A percentile compares a stretch with the other conserved stretches of the same genome.
phyloP scores from a whole-genome alignment of 1,140 invertebrate species.

The Asobara japonica region DNA sequence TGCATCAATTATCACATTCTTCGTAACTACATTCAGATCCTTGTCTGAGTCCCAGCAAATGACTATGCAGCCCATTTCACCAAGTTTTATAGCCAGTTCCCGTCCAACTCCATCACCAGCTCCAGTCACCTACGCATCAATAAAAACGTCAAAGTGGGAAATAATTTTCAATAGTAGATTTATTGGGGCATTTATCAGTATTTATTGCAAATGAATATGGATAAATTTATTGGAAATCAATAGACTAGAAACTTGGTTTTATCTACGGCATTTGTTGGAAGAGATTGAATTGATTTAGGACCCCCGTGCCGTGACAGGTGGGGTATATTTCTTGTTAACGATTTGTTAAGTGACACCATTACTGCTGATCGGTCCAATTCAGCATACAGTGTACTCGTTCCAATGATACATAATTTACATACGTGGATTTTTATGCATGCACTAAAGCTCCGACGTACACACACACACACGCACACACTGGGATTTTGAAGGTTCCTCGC shows the following conservation, averaged over 20 bases:
- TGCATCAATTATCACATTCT: conserved; percentile 47
- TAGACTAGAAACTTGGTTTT: not conserved
- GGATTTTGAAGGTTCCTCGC: too few relatives aligned
- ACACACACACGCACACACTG: too few relatives aligned
- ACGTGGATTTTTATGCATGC: too few relatives aligned
- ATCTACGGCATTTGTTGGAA: not conserved
- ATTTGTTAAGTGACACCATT: too few relatives aligned
- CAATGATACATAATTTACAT: too few relatives aligned
- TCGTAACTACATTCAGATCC: conserved; percentile 48
- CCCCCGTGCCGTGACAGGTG: too few relatives aligned
- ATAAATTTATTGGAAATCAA: not conserved
- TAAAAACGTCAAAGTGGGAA: not conserved
- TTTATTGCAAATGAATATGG: not conserved
- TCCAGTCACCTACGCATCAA: conserved; percentile 52
- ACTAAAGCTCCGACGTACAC: too few relatives aligned
- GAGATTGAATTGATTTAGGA: too few relatives aligned
- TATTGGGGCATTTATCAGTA: not conserved
- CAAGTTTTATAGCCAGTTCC: conserved; percentile 54
- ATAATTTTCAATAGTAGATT: not conserved
- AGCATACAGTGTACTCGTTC: too few relatives aligned
- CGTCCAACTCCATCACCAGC: conserved; percentile 59
- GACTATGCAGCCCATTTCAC: conserved; percentile 51
- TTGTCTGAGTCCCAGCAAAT: conserved; percentile 56
- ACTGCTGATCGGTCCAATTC: too few relatives aligned
- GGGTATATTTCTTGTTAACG: too few relatives aligned